phyloP scores from a whole-genome alignment of 2,888 invertebrate genomes.

The Oxystoma pomonae region DNA sequence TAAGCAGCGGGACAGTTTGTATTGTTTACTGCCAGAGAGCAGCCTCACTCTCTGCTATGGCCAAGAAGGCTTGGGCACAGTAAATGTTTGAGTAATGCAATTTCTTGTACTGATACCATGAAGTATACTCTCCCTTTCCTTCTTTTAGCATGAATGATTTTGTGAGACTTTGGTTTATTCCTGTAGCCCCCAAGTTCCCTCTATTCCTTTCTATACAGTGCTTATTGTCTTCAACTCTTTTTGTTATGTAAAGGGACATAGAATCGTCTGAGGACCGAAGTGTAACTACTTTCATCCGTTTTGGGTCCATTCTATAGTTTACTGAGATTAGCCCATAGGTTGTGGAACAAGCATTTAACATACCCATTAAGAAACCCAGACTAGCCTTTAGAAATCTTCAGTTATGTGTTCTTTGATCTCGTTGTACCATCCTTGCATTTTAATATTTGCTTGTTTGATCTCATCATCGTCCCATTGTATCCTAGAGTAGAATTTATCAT shows the following conservation, averaged over 20 bases:
- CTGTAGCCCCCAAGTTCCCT: neutral
- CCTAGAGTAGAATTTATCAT: neutral
- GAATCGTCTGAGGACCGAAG: conserved; percentile 22
- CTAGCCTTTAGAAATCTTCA: conserved; percentile 17
- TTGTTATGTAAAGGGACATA: conserved; percentile 18
- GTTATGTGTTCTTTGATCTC: conserved; percentile 4
- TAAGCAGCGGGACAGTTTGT: no score
- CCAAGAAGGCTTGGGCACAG: no score
- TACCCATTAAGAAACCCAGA: conserved; percentile 32
- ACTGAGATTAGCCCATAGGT: conserved; percentile 24
- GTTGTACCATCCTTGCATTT: neutral
- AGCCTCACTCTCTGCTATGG: no score
- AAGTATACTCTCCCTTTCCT: conserved; percentile 27
- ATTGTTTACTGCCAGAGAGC: no score
- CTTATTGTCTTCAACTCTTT: conserved; percentile 4
- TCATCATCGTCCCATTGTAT: neutral
- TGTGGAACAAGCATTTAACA: conserved; percentile 29
- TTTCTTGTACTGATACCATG: conserved; percentile 28
- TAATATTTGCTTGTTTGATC: neutral
- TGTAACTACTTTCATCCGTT: conserved; percentile 14
- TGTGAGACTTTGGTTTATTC: conserved; percentile 7
- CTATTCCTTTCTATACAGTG: conserved; percentile 16
- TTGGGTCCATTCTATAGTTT: conserved; percentile 14
- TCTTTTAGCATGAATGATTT: conserved; percentile 26
- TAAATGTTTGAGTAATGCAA: no score